A percentile compares a stretch with the other conserved stretches of the same genome.
These are phyloP conservation scores for Ctenomys sociabilis DNA, from an alignment of 2,113 vertebrate genomes.

Conservation along the genomic window DNA sequence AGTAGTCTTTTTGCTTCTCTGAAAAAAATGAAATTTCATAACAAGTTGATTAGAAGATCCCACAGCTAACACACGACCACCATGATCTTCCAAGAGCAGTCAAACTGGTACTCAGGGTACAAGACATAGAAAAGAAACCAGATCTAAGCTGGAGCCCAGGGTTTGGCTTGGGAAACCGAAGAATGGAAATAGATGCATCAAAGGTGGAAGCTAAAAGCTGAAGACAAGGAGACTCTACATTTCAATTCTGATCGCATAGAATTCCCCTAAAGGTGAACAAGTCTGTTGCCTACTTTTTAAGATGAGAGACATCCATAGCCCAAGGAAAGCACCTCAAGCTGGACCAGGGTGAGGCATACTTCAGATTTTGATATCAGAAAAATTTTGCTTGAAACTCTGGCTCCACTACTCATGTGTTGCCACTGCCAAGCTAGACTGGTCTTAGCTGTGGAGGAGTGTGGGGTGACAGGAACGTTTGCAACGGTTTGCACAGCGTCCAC, in stretches of 20 bases:
- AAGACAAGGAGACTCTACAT: background rate
- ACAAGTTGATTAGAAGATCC: background rate
- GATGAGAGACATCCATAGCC: background rate
- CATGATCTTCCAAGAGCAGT: background rate
- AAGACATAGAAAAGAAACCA: background rate
- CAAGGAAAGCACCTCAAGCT: background rate
- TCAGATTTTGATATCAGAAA: background rate
- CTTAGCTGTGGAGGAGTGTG: background rate
- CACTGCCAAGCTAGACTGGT: background rate
- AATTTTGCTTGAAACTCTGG: background rate
- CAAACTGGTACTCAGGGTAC: background rate
- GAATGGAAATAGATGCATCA: background rate
- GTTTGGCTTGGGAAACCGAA: slow-evolving; percentile 3
- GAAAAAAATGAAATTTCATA: background rate
- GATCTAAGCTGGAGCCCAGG: background rate
- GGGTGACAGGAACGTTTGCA: background rate
- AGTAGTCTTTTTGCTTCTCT: background rate
- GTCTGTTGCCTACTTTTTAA: background rate
- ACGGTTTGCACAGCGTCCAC: background rate
- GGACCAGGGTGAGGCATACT: background rate
- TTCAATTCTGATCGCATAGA: background rate
- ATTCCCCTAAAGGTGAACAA: background rate
- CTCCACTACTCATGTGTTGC: background rate
- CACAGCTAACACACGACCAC: background rate
- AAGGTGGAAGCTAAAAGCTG: background rate